Base-by-base conservation (phyloP, 2,888 invertebrate species). In the Hypsopygia costalis region DNA sequence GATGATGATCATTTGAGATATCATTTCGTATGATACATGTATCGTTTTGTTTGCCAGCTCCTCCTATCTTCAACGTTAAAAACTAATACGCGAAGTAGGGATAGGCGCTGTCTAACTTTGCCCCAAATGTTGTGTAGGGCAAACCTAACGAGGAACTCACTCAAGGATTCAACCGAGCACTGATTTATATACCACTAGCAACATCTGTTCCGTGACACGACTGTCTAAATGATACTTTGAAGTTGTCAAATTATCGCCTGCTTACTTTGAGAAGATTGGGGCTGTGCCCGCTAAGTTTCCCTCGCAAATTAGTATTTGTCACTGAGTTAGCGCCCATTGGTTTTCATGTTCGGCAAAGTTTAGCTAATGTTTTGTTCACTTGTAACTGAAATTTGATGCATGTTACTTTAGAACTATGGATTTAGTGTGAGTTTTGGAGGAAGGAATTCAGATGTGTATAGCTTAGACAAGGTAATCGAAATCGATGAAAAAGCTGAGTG, bases 161-260 rank as follows among this genome's bases (percentile, higher is more conserved):
- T 77, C 76, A 71, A 62, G 63, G 61, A 63, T 74, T 71, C 68
- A 71, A 70, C 58, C 67, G 59, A 52, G 59, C 52, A 58, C 62
- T 70, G 77, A 79, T 79, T 77, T 81, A 78, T 81, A 79, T 76
- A 74, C 69, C 78, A 76, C 73, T 66, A 69, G 67, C 57, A 65
- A 68, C 82, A 81, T 80, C 78, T 81, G 85, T 68, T 76, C 58
- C 67, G 55, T 67, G 69, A 78, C 70, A 73, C 67, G 54, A 64
- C 65, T 64, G 55, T 62, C 68, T 72, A 75, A 82, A 82, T 74
- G 76, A 81, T 73, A 82, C 70, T 82, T 83, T 80, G 73, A 85
- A 81, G 71, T 81, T 78, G 75, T 76, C 79, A 77, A 81, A 83
- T 82, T 82, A 81, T 70, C 81, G 72, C 67, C 59, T 66, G 69